Percentiles rank a stretch among this genome's conserved stretches.
Conservation (phyloP, 1,140 invertebrate species). For the Drosophila elegans region DNA sequence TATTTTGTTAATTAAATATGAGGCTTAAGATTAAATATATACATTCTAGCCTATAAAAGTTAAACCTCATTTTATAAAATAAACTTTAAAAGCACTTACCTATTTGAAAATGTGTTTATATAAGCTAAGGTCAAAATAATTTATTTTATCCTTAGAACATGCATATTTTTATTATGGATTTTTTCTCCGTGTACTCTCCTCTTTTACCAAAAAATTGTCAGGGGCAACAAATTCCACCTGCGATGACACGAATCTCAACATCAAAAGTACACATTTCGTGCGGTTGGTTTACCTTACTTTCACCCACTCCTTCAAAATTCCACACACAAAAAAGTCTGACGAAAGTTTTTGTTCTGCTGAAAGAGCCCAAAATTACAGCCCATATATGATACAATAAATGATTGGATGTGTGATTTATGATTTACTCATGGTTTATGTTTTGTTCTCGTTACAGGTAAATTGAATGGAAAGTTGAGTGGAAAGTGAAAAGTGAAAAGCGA, state of each 20-base stretch:
- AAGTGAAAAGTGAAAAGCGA: neutral
- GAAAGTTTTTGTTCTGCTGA: slow-evolving; percentile 13
- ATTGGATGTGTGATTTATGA: slow-evolving; percentile 37
- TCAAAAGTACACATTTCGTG: slow-evolving; percentile 29
- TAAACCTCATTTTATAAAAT: no score
- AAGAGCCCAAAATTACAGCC: slow-evolving; percentile 12
- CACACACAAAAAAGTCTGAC: slow-evolving; percentile 1
- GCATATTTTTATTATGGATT: neutral
- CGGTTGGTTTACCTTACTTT: slow-evolving; percentile 2
- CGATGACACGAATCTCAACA: slow-evolving; percentile 48
- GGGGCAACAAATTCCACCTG: slow-evolving; percentile 38
- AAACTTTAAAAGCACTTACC: no score
- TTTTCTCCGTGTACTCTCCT: neutral
- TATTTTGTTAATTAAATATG: no score
- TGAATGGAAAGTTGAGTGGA: slow-evolving; percentile 9
- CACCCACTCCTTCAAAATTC: neutral
- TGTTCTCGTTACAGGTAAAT: slow-evolving; percentile 26
- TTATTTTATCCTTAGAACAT: neutral
- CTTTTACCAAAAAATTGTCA: slow-evolving; percentile 6
- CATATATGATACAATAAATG: slow-evolving; percentile 19
- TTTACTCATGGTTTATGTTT: slow-evolving; percentile 1
- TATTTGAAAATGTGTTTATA: no score
- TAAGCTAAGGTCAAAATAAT: neutral
- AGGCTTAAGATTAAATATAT: no score
- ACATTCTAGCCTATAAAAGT: no score